A percentile compares a stretch with the other conserved stretches of the same genome.
Conservation (phyloP, 2,888 invertebrate genomes). For the Amphiduros pacificus region DNA sequence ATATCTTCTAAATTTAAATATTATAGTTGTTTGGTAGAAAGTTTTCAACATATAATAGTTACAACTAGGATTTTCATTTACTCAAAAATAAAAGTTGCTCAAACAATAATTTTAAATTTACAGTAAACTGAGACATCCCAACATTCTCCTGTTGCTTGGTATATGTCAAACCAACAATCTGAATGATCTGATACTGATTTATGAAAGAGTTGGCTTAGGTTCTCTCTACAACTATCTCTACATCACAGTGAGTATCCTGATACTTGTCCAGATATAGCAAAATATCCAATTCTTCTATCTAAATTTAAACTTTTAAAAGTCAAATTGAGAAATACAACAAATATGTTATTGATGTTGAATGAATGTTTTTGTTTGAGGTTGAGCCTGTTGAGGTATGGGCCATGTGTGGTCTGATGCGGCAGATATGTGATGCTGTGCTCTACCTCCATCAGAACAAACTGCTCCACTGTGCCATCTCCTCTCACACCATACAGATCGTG, state of each 20-base stretch:
- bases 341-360: no score
- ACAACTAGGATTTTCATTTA: no score
- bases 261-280: no score
- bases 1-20: no score
- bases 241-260: conserved; percentile 43
- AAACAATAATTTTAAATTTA: no score
- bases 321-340: no score
- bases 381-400: conserved; percentile 34
- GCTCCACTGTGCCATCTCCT: conserved; percentile 60
- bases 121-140: conserved; percentile 53
- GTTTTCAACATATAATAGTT: no score
- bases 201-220: conserved; percentile 59
- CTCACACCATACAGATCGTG: conserved; percentile 60
- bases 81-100: no score
- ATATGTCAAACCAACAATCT: conserved; percentile 57
- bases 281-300: no score
- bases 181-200: conserved; percentile 59
- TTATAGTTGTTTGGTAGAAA: no score
- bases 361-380: conserved; percentile 30
- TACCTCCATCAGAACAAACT: conserved; percentile 60
- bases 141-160: conserved; percentile 60
- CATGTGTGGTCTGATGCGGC: conserved; percentile 47
- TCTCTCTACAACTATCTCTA: conserved; percentile 60
- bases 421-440: conserved; percentile 59
- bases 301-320: no score